These are phyloP conservation scores for Hormiphora californensis DNA, from an alignment of 37 sponge, comb jelly and placozoan genomes.

Conservation along the genomic window DNA sequence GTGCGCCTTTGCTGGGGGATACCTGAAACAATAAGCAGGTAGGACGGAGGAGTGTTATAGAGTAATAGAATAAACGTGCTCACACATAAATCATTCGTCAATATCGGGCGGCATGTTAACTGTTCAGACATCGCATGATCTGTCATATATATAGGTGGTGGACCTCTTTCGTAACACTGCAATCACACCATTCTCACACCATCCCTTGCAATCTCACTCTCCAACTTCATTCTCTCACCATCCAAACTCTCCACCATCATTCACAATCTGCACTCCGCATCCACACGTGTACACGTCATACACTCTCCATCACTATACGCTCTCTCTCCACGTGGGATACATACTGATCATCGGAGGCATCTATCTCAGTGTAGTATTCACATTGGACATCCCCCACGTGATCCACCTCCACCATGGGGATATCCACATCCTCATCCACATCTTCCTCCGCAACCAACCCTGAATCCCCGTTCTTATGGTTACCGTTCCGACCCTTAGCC, in stretches of 20 bases:
- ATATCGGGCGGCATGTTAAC: too few relatives aligned
- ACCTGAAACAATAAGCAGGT: too few relatives aligned
- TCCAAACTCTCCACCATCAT: too few relatives aligned
- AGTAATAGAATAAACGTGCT: too few relatives aligned
- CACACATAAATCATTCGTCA: too few relatives aligned
- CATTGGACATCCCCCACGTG: not conserved
- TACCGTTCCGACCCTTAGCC: not conserved
- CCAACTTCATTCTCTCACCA: not conserved
- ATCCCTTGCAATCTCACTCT: not conserved
- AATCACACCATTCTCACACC: not conserved
- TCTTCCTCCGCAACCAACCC: too few relatives aligned
- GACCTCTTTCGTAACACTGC: too few relatives aligned
- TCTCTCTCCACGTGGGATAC: not conserved
- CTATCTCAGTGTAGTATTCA: not conserved
- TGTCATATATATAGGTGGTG: too few relatives aligned
- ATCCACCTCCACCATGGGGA: not conserved
- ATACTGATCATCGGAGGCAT: not conserved
- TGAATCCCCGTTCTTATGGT: too few relatives aligned
- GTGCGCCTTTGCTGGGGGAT: conserved; percentile 45
- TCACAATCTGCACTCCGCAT: not conserved
- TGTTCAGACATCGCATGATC: too few relatives aligned
- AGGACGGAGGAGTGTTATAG: too few relatives aligned
- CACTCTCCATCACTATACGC: not conserved
- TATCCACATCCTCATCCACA: not conserved
- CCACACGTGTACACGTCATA: too few relatives aligned